phyloP scores from a whole-genome alignment of 2,888 invertebrate genomes.

The Acanthopleura granulata region DNA sequence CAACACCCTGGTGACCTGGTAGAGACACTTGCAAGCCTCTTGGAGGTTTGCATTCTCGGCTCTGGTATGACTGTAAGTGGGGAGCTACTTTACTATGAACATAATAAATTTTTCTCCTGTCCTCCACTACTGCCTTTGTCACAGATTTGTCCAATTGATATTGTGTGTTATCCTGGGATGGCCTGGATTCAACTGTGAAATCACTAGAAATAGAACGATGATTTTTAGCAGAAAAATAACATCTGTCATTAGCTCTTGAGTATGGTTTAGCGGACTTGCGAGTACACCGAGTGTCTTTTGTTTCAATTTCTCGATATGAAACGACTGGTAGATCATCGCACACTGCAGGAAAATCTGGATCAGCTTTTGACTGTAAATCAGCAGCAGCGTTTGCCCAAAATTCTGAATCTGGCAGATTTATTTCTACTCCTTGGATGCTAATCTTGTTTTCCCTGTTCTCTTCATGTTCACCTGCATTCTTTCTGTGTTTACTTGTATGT shows the following conservation, averaged over 20 bases:
- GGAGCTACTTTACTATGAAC: constrained; percentile 56
- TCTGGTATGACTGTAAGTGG: constrained; percentile 27
- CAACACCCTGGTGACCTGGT: constrained; percentile 50
- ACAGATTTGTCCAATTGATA: background rate
- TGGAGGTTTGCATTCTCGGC: constrained; percentile 19
- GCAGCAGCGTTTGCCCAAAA: constrained; percentile 33
- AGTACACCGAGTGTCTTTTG: background rate
- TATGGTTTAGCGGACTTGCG: background rate
- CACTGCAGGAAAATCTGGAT: too few species aligned
- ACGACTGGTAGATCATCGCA: too few species aligned
- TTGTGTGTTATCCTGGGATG: background rate
- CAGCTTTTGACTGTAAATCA: background rate
- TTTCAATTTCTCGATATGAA: too few species aligned
- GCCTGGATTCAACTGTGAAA: background rate
- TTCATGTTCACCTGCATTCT: background rate
- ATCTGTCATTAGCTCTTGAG: background rate
- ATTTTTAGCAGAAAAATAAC: background rate
- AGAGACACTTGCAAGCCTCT: constrained; percentile 20
- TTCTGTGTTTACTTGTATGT: background rate
- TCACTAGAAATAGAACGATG: background rate
- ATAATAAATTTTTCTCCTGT: constrained; percentile 44
- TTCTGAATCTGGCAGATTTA: constrained; percentile 35
- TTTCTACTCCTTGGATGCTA: constrained; percentile 15
- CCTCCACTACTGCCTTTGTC: background rate
- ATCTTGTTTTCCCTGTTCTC: background rate